Base-by-base conservation (phyloP, 2,888 invertebrate species). In the Shargacucullia verbasci region DNA sequence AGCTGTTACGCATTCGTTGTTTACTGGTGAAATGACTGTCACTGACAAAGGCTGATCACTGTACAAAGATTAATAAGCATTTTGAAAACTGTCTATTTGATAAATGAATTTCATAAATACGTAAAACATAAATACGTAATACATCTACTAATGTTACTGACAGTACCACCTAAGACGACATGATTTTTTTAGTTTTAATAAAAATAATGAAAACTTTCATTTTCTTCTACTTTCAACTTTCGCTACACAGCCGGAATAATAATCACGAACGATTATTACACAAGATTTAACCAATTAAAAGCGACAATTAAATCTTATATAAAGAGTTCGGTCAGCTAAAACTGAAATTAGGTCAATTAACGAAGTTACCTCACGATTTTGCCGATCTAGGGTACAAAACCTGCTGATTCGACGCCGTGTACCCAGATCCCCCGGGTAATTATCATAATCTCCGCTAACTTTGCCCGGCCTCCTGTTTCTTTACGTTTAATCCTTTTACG, bases 361-460 rank as follows among this genome's bases (percentile, higher is more conserved):
- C 45, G 29, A 56, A 63, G 55, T 56, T 61, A 68, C 60, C 63
- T 75, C 43, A 35, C 49, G 38, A 52, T 39, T 46, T 48, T 35
- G 33, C 35, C 45, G 45, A 38, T 27, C 47, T 31, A 34, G 33
- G 48, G 49, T 38, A 64, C 53, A 46, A 20, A 59, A 52, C 52
- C 54, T 74, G 76, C 78, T 73, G 78, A 78, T 55, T 66, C 44
- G 56, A 41, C 60, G 40, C 50, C 44, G 12, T 46, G 52, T 47
- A 39, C 34, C 39, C 56, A 43, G 45, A 29, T 58, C 33, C 47
- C 57, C 48, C 38, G 33, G 15, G 45, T 48, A 54, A 77, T 80
- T 81, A 76, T 58, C 78, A 74, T 80, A 81, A 81, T 76, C 80
- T 59, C 64, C 39, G 64, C 27, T 39, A 61, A 66, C 76, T 76